Conservation (phyloP, 1,140 invertebrate species). For the Aphidius gifuensis region DNA sequence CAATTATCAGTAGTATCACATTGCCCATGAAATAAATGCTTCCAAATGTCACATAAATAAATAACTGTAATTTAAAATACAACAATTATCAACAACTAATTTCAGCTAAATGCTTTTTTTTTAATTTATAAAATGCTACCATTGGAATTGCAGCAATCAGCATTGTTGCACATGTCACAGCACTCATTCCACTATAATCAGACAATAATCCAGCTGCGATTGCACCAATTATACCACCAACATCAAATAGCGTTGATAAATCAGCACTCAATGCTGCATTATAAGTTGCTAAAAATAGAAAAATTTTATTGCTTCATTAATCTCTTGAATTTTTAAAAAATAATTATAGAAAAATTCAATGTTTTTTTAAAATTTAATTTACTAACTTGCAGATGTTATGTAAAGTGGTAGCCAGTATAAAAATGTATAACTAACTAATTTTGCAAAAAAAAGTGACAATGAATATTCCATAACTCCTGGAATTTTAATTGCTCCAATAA, state of each 20-base stretch:
- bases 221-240: slow-evolving; percentile 86
- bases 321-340: slow-evolving; percentile 4
- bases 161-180: slow-evolving; percentile 80
- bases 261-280: slow-evolving; percentile 73
- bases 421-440: slow-evolving; percentile 95
- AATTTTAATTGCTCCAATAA: slow-evolving; percentile 74
- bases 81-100: slow-evolving; percentile 4
- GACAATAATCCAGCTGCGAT: slow-evolving; percentile 82
- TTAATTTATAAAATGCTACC: slow-evolving; percentile 52
- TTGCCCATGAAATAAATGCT: slow-evolving; percentile 61
- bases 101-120: not conserved
- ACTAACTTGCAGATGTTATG: slow-evolving; percentile 80
- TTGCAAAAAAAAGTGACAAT: slow-evolving; percentile 93
- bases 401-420: slow-evolving; percentile 94
- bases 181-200: slow-evolving; percentile 81
- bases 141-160: slow-evolving; percentile 76
- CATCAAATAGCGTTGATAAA: slow-evolving; percentile 87
- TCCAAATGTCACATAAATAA: slow-evolving; percentile 74
- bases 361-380: not conserved
- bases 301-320: slow-evolving; percentile 5
- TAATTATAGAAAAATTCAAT: not conserved
- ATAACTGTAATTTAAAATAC: slow-evolving; percentile 62
- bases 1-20: slow-evolving; percentile 69
- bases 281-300: slow-evolving; percentile 62
- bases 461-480: slow-evolving; percentile 96